A percentile compares a stretch with the other conserved stretches of the same genome.
Conservation (phyloP, 1,140 invertebrate species). For the Trigoniulus corallinus region DNA sequence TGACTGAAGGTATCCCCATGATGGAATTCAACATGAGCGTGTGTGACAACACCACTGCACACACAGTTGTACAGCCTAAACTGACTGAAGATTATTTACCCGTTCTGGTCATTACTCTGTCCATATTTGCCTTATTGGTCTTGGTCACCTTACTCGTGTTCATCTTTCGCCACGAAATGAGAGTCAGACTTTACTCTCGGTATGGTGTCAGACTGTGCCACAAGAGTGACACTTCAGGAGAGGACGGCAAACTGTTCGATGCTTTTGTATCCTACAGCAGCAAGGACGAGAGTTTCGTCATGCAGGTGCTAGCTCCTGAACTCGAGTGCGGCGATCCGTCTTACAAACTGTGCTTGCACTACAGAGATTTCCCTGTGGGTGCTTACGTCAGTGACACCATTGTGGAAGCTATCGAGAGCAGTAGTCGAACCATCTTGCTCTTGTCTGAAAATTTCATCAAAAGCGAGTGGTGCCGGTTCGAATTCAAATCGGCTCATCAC, state of each 20-base stretch:
- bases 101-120: conserved; percentile 55
- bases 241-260: conserved; percentile 58
- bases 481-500: conserved; percentile 80
- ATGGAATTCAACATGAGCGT: conserved; percentile 10
- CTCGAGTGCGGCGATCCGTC: conserved; percentile 21
- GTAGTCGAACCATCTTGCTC: conserved; percentile 72
- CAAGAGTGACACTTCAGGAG: conserved; percentile 39
- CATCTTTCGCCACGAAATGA: conserved; percentile 60
- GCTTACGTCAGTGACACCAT: conserved; percentile 34
- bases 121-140: conserved; percentile 47
- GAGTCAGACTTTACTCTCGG: conserved; percentile 74
- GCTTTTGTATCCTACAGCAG: conserved; percentile 86
- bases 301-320: conserved; percentile 34
- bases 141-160: conserved; percentile 43
- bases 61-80: conserved; percentile 61
- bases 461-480: conserved; percentile 84
- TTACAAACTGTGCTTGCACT: conserved; percentile 37
- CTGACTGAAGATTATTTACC: conserved; percentile 67
- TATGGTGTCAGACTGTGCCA: conserved; percentile 56
- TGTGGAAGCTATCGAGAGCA: conserved; percentile 74
- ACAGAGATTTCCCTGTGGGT: background rate
- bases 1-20: conserved; percentile 53
- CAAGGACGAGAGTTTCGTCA: conserved; percentile 78
- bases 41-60: conserved; percentile 46
- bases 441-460: conserved; percentile 82